These are phyloP conservation scores for Eptesicus fuscus DNA, from an alignment of 2,113 vertebrate species.

Conservation along the genomic window DNA sequence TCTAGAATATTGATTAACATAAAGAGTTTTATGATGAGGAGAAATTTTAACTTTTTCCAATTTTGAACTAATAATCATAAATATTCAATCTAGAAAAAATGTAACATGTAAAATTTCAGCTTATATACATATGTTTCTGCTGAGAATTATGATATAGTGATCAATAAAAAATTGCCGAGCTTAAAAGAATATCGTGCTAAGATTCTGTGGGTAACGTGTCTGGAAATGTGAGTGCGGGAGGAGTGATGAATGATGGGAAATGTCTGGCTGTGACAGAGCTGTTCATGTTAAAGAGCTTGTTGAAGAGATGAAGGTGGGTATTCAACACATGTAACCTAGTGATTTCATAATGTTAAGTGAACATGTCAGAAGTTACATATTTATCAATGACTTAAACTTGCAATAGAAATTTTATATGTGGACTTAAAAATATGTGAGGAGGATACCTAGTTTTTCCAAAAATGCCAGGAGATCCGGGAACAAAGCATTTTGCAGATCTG, in stretches of 20 bases:
- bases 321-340: neutral
- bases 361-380: neutral
- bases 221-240: neutral
- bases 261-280: neutral
- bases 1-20: neutral
- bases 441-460: neutral
- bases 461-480: neutral
- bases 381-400: constrained; percentile 14
- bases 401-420: neutral
- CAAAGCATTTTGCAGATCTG: neutral
- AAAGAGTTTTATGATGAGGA: neutral
- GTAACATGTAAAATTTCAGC: neutral
- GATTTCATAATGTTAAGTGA: neutral
- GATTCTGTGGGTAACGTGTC: neutral
- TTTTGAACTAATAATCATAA: neutral
- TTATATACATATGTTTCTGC: neutral
- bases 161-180: neutral
- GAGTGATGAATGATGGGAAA: neutral
- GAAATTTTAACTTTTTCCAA: constrained; percentile 5
- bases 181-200: neutral
- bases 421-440: neutral
- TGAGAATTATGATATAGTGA: neutral
- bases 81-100: neutral
- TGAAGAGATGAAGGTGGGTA: neutral
- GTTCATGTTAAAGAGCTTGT: neutral